These are phyloP conservation scores for Acrocephalus scirpaceus DNA, from an alignment of 2,797 vertebrate species.

Conservation along the genomic window DNA sequence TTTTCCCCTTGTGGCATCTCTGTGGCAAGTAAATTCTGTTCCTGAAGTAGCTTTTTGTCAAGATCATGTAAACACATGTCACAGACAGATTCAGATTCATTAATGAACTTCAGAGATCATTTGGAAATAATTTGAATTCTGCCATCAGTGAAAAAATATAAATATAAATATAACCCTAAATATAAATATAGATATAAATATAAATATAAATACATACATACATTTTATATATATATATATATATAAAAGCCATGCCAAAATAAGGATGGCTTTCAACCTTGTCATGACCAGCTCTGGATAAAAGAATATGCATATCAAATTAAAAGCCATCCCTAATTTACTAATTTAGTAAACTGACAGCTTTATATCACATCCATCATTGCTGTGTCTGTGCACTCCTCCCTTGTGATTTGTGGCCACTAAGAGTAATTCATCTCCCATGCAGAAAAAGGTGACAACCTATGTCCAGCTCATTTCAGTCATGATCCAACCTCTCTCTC, in stretches of 20 bases:
- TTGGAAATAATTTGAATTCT: neutral
- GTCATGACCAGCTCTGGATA: neutral
- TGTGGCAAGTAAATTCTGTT: neutral
- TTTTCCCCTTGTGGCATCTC: neutral
- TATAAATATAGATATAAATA: no score
- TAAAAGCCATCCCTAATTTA: neutral
- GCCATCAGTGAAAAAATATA: neutral
- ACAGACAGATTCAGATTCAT: neutral
- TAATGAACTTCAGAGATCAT: neutral
- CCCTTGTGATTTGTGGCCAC: neutral
- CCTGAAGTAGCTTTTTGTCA: neutral
- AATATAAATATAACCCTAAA: no score
- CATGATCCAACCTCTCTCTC: neutral
- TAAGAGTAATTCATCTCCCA: neutral
- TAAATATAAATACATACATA: no score
- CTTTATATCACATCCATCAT: neutral
- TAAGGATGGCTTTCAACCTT: neutral
- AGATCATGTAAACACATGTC: neutral
- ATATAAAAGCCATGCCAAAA: neutral
- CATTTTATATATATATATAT: no score
- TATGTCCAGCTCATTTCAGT: neutral
- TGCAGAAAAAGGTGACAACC: accelerated
- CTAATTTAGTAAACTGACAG: neutral
- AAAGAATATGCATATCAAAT: neutral
- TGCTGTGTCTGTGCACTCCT: neutral